phyloP scores from a whole-genome alignment of 2,113 vertebrate genomes.

The Megaceryle maxima region DNA sequence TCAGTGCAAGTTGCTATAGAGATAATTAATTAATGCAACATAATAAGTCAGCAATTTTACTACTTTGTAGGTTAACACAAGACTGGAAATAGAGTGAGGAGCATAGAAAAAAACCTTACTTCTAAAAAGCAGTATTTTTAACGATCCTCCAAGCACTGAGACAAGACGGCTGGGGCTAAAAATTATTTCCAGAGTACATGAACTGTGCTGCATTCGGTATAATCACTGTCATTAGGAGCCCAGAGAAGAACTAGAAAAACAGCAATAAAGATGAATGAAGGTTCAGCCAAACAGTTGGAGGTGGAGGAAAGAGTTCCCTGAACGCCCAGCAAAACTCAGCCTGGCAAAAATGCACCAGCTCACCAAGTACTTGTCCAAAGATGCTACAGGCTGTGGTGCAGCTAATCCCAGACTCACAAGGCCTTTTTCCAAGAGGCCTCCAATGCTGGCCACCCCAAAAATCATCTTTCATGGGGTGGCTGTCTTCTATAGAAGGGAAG shows the following conservation, averaged over 20 bases:
- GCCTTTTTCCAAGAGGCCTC: not conserved
- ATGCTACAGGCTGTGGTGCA: not conserved
- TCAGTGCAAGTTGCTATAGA: constrained; percentile 24
- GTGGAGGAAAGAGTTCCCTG: not conserved
- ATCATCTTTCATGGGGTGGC: not conserved
- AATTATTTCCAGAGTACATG: not conserved
- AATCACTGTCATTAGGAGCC: not conserved
- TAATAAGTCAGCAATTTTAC: constrained; percentile 42
- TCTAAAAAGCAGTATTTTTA: not conserved
- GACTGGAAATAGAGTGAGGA: not conserved
- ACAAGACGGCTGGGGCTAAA: not conserved
- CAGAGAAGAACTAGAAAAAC: not conserved
- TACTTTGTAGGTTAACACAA: not conserved
- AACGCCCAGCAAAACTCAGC: not conserved
- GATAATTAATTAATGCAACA: constrained; percentile 56
- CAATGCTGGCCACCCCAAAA: not conserved
- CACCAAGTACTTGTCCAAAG: not conserved
- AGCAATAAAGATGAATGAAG: not conserved
- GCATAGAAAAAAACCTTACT: not conserved
- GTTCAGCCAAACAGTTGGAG: not conserved
- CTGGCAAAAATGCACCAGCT: not conserved
- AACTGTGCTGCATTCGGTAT: not conserved
- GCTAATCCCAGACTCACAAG: not conserved
- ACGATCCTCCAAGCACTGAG: not conserved
- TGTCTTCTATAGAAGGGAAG: not conserved